Percentiles rank a stretch among this genome's conserved stretches.
Conservation (phyloP, 2,113 vertebrate species). For the Planiliza haematocheilus region DNA sequence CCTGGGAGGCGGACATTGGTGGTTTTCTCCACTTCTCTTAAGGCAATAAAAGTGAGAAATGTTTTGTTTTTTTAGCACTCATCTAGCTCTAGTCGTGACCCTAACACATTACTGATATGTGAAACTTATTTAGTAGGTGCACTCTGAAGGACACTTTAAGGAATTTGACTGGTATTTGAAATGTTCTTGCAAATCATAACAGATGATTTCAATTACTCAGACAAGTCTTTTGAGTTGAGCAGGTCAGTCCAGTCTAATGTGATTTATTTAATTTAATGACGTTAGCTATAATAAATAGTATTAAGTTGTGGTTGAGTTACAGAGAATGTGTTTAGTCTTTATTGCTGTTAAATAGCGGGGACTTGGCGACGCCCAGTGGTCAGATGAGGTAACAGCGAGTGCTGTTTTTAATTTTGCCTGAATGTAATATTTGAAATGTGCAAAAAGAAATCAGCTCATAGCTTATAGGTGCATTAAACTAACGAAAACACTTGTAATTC, state of each 20-base stretch:
- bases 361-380: conserved; percentile 40
- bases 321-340: background rate
- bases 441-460: background rate
- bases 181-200: background rate
- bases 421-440: background rate
- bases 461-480: background rate
- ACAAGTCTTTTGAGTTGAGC: too few species aligned
- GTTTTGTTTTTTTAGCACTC: background rate
- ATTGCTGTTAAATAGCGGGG: background rate
- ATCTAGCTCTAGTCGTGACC: background rate
- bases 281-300: background rate
- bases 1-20: background rate
- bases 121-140: background rate
- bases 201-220: too few species aligned
- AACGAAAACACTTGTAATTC: background rate
- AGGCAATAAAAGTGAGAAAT: background rate
- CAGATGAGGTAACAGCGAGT: background rate
- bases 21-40: background rate
- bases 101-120: background rate
- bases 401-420: background rate
- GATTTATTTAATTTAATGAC: background rate
- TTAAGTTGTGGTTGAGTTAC: background rate
- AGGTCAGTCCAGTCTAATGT: background rate
- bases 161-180: background rate
- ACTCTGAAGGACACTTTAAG: fast-evolving